Evolutionary conservation across 2,113 vertebrate genomes (phyloP).

Genomic region (Hippopotamus amphibius): DNA sequence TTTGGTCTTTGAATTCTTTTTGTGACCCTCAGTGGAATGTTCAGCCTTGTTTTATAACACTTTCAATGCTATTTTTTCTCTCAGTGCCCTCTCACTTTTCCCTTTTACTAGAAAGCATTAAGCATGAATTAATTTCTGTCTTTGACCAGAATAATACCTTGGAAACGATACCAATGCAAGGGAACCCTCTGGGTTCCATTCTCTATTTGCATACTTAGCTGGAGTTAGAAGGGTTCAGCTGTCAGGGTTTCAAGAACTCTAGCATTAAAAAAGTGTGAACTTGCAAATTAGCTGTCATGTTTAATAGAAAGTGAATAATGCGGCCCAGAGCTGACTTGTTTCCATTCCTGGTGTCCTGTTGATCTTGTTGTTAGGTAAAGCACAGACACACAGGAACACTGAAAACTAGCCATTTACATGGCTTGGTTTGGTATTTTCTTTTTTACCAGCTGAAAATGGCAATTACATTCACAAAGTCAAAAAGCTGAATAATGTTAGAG

Average conservation of each 20-base stretch:
- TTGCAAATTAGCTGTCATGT: conserved; percentile 82
- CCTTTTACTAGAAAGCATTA: conserved; percentile 67
- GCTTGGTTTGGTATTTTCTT: not conserved
- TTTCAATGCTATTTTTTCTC: not conserved
- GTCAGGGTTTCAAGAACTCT: conserved; percentile 47
- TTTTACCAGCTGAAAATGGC: not conserved
- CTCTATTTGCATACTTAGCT: conserved; percentile 64
- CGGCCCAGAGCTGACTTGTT: conserved; percentile 34
- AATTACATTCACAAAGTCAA: not conserved
- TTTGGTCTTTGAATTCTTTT: conserved; percentile 12
- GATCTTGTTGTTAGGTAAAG: conserved; percentile 46
- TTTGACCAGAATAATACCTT: conserved; percentile 64
- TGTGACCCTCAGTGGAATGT: conserved; percentile 30
- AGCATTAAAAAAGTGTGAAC: conserved; percentile 47
- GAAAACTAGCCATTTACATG: not conserved
- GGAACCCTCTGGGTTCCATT: not conserved
- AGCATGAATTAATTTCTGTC: conserved; percentile 50
- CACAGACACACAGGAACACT: not conserved
- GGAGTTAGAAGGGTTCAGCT: conserved; percentile 61
- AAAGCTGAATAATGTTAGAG: not conserved
- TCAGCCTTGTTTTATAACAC: not conserved
- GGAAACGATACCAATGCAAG: not conserved
- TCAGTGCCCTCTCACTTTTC: not conserved
- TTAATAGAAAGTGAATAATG: conserved; percentile 71
- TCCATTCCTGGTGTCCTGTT: conserved; percentile 51